A percentile compares a stretch with the other conserved stretches of the same genome.
Conservation (phyloP, 2,888 invertebrate genomes). For the Ptilodon capucinus region DNA sequence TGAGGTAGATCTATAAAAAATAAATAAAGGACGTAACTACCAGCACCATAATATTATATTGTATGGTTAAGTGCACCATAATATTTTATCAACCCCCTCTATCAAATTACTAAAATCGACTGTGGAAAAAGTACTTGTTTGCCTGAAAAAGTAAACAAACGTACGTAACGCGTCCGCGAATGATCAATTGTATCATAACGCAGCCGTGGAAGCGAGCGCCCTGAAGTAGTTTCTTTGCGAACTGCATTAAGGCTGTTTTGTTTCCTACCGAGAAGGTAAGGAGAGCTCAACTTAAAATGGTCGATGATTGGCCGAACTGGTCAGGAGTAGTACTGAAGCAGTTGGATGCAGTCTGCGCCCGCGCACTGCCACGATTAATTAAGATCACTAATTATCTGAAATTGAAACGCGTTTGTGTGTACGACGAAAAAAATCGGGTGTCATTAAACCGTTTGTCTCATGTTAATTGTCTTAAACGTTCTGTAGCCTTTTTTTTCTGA, state of each 20-base stretch:
- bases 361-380: conserved; percentile 16
- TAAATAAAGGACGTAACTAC: too few relatives aligned
- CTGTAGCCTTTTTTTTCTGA: not conserved
- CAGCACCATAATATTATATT: too few relatives aligned
- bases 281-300: conserved; percentile 16
- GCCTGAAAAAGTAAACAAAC: conserved; percentile 9
- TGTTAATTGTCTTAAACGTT: not conserved
- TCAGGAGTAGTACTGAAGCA: conserved; percentile 27
- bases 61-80: too few relatives aligned
- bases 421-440: not conserved
- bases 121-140: not conserved
- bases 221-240: conserved; percentile 3
- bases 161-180: conserved; percentile 6
- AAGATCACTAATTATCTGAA: conserved; percentile 17
- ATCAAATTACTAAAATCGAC: not conserved
- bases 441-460: not conserved
- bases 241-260: not conserved
- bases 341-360: conserved; percentile 25
- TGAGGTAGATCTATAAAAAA: too few relatives aligned
- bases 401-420: conserved; percentile 24
- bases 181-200: conserved; percentile 11
- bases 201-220: conserved; percentile 5
- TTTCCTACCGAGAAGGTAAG: not conserved
- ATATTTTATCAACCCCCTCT: too few relatives aligned
- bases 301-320: conserved; percentile 19